These are phyloP conservation scores for Coelopa pilipes DNA, from an alignment of 2,888 invertebrate genomes.

Conservation along the genomic window DNA sequence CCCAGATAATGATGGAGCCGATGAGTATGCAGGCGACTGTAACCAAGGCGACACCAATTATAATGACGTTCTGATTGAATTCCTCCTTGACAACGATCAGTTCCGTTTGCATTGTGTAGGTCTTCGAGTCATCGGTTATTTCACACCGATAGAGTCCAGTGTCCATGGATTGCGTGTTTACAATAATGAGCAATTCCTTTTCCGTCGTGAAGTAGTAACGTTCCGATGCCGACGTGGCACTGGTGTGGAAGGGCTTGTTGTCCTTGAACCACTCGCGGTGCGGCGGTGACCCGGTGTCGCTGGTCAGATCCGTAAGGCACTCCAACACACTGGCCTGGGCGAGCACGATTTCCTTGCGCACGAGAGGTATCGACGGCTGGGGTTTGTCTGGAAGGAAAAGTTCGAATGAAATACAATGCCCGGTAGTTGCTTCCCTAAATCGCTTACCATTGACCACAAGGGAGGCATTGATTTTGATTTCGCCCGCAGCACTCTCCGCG, in stretches of 20 bases:
- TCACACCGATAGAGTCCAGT: constrained; percentile 90
- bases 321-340: constrained; percentile 89
- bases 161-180: constrained; percentile 81
- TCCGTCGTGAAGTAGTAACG: constrained; percentile 89
- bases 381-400: constrained; percentile 77
- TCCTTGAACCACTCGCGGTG: constrained; percentile 82
- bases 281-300: constrained; percentile 69
- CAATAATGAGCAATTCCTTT: constrained; percentile 88
- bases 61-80: constrained; percentile 62
- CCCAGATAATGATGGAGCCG: constrained; percentile 91
- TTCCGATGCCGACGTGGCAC: constrained; percentile 66
- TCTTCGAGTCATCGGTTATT: constrained; percentile 76
- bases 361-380: constrained; percentile 78
- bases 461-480: constrained; percentile 86
- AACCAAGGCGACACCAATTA: constrained; percentile 86
- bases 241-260: constrained; percentile 73
- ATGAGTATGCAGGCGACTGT: constrained; percentile 91
- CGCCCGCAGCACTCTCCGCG: constrained; percentile 90
- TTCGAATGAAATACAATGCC: background rate
- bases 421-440: background rate
- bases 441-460: constrained; percentile 74
- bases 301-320: constrained; percentile 76
- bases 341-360: constrained; percentile 78
- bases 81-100: constrained; percentile 57
- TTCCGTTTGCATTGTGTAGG: constrained; percentile 55